Evolutionary conservation across 2,888 invertebrate genomes (phyloP).

Genomic region (Campoplex capitator): DNA sequence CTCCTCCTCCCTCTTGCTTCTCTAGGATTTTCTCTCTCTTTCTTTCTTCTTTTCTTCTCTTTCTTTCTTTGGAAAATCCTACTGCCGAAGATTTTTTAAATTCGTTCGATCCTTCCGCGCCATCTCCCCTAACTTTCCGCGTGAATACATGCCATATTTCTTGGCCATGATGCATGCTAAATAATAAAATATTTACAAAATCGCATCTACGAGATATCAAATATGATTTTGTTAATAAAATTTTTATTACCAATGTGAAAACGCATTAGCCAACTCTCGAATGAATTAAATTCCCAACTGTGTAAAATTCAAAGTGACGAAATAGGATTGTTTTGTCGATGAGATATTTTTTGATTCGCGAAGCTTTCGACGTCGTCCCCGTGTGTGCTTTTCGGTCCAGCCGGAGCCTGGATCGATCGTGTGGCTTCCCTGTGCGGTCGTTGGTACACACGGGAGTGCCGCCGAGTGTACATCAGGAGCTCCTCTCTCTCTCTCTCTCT

Average conservation of each 20-base stretch:
- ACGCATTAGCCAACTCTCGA: too few species aligned
- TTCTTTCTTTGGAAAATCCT: not conserved
- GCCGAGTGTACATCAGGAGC: conserved; percentile 30
- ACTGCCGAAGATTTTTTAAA: not conserved
- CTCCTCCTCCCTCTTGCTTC: too few species aligned
- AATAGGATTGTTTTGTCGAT: too few species aligned
- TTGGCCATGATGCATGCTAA: too few species aligned
- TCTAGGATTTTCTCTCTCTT: not conserved
- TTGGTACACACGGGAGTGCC: conserved; percentile 43
- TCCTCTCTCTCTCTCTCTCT: conserved; percentile 25
- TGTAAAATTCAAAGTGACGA: too few species aligned
- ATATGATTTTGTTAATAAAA: too few species aligned
- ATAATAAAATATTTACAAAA: not conserved
- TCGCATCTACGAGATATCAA: too few species aligned
- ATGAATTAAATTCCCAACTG: too few species aligned
- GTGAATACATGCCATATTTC: too few species aligned
- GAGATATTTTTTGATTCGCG: conserved; percentile 1
- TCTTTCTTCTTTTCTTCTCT: not conserved
- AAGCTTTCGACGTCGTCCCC: conserved; percentile 5
- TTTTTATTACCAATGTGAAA: too few species aligned
- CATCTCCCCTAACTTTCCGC: too few species aligned
- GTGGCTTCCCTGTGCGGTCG: conserved; percentile 66
- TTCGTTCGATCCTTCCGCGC: too few species aligned
- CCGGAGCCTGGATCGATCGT: conserved; percentile 67
- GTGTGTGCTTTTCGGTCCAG: conserved; percentile 61